Evolutionary conservation across 2,113 vertebrate species (phyloP).

Genomic region (Blennius ocellaris): DNA sequence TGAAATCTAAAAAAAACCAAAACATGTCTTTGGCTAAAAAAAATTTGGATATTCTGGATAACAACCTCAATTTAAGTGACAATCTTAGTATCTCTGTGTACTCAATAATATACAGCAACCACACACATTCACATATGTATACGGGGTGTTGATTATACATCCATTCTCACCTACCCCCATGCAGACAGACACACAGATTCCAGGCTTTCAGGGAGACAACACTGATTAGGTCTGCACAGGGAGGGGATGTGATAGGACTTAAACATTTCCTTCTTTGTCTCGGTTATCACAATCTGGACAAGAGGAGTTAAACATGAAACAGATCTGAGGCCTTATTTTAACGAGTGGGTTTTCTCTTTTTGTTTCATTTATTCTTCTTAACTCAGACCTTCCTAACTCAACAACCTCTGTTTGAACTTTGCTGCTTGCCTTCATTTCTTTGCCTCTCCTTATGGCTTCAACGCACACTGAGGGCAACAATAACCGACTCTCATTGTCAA

Average conservation of each 20-base stretch:
- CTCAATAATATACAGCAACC: not conserved
- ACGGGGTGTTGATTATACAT: constrained; percentile 11
- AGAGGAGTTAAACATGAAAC: constrained; percentile 20
- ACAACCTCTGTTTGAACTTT: too few species aligned
- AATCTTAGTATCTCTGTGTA: too few species aligned
- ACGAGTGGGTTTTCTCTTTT: constrained; percentile 12
- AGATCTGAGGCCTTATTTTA: constrained; percentile 21
- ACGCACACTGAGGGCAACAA: constrained; percentile 12
- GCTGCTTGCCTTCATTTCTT: not conserved
- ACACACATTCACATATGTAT: constrained; percentile 18
- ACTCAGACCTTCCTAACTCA: not conserved
- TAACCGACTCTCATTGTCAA: constrained; percentile 43
- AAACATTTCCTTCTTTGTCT: constrained; percentile 55
- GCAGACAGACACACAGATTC: constrained; percentile 14
- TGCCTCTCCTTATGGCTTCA: not conserved
- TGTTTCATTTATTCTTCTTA: not conserved
- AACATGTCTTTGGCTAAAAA: too few species aligned
- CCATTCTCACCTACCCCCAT: constrained; percentile 3
- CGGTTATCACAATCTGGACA: constrained; percentile 40
- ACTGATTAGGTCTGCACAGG: constrained; percentile 12
- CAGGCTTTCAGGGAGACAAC: constrained; percentile 39
- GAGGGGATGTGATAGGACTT: constrained; percentile 1
- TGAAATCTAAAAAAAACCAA: too few species aligned
- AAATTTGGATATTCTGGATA: too few species aligned
- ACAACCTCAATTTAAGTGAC: too few species aligned